A percentile compares a stretch with the other conserved stretches of the same genome.
Conservation (phyloP, 2,888 invertebrate species). For the Acleris emargana region DNA sequence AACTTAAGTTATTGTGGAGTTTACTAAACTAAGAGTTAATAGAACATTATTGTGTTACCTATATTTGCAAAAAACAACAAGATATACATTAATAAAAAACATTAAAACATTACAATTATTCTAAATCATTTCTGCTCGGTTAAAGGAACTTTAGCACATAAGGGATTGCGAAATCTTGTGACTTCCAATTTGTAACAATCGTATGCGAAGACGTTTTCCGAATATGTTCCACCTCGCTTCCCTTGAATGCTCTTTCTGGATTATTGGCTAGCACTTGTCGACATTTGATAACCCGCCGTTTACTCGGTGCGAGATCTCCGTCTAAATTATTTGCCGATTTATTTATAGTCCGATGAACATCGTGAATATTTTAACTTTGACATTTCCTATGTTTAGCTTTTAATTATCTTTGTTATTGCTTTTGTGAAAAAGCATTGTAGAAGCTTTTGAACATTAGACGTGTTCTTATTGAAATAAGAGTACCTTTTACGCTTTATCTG, state of each 20-base stretch:
- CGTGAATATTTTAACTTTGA: not conserved
- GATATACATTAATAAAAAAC: not conserved
- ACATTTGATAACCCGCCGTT: constrained; percentile 25
- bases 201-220: constrained; percentile 9
- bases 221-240: constrained; percentile 20
- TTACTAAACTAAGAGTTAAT: too few relatives aligned
- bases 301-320: constrained; percentile 1
- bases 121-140: not conserved
- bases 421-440: too few relatives aligned
- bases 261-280: constrained; percentile 24
- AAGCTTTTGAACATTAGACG: too few relatives aligned
- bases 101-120: not conserved
- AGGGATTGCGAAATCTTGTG: constrained; percentile 3
- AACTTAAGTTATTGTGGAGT: too few relatives aligned
- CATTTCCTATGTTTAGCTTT: not conserved
- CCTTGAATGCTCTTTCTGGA: constrained; percentile 21
- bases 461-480: too few relatives aligned
- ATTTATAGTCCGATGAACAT: not conserved
- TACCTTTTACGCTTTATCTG: too few relatives aligned
- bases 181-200: constrained; percentile 24
- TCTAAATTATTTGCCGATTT: not conserved
- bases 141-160: not conserved
- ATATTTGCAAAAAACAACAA: too few relatives aligned
- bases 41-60: too few relatives aligned
- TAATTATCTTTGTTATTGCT: not conserved